Evolutionary conservation across 2,797 vertebrate species (phyloP).

Genomic region (Callimico goeldii): DNA sequence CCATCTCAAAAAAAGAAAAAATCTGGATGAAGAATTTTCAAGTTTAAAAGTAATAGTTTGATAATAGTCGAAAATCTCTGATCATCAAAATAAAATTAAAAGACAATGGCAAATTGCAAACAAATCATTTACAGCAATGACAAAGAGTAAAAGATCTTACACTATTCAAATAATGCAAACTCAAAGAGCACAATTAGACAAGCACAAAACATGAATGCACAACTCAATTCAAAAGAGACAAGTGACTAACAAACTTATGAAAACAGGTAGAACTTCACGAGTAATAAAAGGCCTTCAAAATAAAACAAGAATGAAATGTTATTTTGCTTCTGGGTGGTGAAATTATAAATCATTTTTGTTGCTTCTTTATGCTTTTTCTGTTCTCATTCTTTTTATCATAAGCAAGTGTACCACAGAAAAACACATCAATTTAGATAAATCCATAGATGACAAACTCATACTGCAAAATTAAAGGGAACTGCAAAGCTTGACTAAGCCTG

Average conservation of each 20-base stretch:
- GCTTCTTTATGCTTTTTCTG: neutral
- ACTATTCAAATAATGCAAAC: neutral
- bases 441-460: neutral
- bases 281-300: neutral
- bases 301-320: neutral
- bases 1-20: too few relatives aligned
- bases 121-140: neutral
- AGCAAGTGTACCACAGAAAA: slow-evolving; percentile 1
- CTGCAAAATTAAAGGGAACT: neutral
- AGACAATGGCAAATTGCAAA: neutral
- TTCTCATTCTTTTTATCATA: slow-evolving; percentile 6
- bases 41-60: neutral
- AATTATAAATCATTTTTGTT: neutral
- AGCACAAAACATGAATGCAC: neutral
- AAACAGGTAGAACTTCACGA: neutral
- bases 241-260: neutral
- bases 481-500: neutral
- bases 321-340: neutral
- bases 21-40: neutral
- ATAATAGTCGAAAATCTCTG: neutral
- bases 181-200: neutral
- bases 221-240: neutral
- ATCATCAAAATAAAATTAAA: slow-evolving; percentile 31
- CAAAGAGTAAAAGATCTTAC: neutral
- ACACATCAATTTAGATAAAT: neutral